phyloP scores from a whole-genome alignment of 1,140 invertebrate genomes.

The Neotoxoptera formosana region DNA sequence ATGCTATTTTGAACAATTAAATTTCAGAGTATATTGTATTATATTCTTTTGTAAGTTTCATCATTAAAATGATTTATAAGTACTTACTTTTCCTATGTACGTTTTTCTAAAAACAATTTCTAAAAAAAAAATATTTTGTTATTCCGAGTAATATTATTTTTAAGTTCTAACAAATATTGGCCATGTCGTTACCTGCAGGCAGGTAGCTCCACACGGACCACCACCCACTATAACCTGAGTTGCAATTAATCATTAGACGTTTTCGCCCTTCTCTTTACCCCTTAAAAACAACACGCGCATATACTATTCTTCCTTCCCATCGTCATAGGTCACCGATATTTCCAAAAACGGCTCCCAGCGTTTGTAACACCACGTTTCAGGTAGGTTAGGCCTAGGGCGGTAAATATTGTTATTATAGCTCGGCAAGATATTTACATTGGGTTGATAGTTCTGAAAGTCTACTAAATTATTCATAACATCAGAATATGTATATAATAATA shows the following conservation, averaged over 20 bases:
- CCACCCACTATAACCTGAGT: neutral
- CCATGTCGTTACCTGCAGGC: neutral
- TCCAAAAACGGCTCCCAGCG: neutral
- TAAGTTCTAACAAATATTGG: neutral
- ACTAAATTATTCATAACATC: neutral
- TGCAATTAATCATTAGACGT: conserved; percentile 36
- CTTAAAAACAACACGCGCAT: neutral
- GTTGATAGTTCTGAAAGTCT: neutral
- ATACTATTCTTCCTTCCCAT: neutral
- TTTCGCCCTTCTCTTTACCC: neutral
- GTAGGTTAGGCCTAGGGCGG: neutral
- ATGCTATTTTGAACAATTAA: neutral
- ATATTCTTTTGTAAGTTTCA: neutral
- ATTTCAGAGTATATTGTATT: neutral
- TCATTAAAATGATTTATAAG: neutral
- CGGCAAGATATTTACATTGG: neutral
- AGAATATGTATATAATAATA: neutral
- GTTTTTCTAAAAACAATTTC: neutral
- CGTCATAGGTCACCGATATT: neutral
- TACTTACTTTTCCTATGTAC: neutral
- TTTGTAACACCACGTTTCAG: neutral
- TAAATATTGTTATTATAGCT: neutral
- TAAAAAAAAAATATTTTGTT: neutral
- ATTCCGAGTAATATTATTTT: neutral
- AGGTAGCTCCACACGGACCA: no score